Conservation (phyloP, 2,888 invertebrate genomes). For the Ceramica pisi region DNA sequence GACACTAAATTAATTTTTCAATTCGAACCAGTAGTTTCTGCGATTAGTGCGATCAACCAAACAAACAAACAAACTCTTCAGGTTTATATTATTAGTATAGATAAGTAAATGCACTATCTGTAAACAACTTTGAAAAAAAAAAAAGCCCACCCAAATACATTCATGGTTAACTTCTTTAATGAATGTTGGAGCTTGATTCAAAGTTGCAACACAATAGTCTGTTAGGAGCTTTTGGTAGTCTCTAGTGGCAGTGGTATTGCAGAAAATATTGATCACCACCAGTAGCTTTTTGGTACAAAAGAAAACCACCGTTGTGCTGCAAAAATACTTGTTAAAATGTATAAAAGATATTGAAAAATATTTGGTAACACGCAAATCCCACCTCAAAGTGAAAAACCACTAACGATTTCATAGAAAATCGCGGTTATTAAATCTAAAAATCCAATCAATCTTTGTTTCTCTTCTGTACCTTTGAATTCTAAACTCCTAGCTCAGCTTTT, state of each 20-base stretch:
- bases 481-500: constrained; percentile 43
- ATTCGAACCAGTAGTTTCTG: no score
- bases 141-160: background rate
- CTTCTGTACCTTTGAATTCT: constrained; percentile 14
- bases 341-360: no score
- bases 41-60: no score
- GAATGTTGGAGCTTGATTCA: background rate
- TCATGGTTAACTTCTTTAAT: background rate
- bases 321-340: background rate
- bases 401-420: background rate
- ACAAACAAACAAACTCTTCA: no score
- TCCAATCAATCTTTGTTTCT: background rate
- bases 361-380: background rate
- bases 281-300: background rate
- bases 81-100: no score
- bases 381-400: background rate
- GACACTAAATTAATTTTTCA: no score
- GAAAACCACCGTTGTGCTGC: background rate
- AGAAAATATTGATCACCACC: background rate
- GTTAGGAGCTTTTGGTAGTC: background rate
- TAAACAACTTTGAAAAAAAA: background rate
- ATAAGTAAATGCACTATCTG: no score
- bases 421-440: constrained; percentile 11
- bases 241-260: background rate
- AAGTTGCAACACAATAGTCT: background rate